A percentile compares a stretch with the other conserved stretches of the same genome.
Conservation (phyloP, 1,140 invertebrate genomes). For the Zaprionus nigranus region DNA sequence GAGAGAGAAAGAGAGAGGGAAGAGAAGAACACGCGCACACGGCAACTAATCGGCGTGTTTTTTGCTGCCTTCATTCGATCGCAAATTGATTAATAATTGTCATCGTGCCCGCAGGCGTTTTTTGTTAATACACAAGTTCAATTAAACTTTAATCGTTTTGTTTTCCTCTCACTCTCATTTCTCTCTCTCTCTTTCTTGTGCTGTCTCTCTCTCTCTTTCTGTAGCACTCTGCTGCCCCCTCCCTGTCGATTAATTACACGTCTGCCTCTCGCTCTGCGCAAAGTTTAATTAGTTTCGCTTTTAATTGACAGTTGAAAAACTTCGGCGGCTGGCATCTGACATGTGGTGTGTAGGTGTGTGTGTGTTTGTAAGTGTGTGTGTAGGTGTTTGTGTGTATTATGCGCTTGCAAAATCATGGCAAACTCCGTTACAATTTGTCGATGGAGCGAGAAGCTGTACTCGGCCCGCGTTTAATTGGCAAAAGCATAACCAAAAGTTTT, state of each 20-base stretch:
- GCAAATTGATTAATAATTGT: slow-evolving; percentile 80
- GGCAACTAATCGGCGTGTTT: slow-evolving; percentile 41
- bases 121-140: slow-evolving; percentile 65
- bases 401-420: slow-evolving; percentile 7
- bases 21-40: not conserved
- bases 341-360: slow-evolving; percentile 28
- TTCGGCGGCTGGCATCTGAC: slow-evolving; percentile 58
- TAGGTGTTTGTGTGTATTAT: not conserved
- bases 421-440: slow-evolving; percentile 19
- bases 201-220: not conserved
- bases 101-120: slow-evolving; percentile 49
- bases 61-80: slow-evolving; percentile 53
- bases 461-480: slow-evolving; percentile 29
- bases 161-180: not conserved
- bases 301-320: slow-evolving; percentile 78
- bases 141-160: slow-evolving; percentile 75
- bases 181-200: not conserved
- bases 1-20: not conserved
- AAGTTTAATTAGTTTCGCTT: slow-evolving; percentile 80
- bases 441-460: not conserved
- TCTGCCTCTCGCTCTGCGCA: slow-evolving; percentile 67
- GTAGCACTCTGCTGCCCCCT: slow-evolving; percentile 3
- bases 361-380: not conserved
- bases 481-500: slow-evolving; percentile 41
- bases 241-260: slow-evolving; percentile 78